Base-by-base conservation (phyloP, 2,888 invertebrate species). In the Ligdia adustata region DNA sequence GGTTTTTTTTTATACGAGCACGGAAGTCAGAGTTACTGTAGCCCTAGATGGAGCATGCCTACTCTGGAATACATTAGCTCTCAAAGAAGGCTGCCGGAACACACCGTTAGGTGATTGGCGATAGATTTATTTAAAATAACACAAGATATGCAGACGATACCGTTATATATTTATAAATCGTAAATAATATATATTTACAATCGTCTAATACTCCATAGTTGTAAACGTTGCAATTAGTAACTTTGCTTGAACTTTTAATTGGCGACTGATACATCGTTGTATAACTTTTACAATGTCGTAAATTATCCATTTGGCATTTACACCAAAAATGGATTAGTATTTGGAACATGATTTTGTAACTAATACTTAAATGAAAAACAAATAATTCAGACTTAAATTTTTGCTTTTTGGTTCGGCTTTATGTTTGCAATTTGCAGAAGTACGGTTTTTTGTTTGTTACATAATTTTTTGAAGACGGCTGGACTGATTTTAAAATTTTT, bases 251-350 rank as follows among this genome's bases (percentile, higher is more conserved):
- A 38, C 13, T 49, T 49, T 49, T 49, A 43, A 43, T 49, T 49
- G 42, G 42, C 48, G 13, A 42, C 20, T 38, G 27, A 49, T 43
- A 24, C 38, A 15, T 39, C 12, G 42, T 42, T 42, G 41, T 42
- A 48, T 42, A 46, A 32, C 15, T 43, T 49, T 38, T 43, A 48
- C n/a, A n/a, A 3, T 12, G 7, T 43, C 38, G 33, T 49, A 49
- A 49, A 49, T 42, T 43, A 38, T 12, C 34, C 33, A 47, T 47
- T 47, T 41, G 47, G 47, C 47, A 41, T 47, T 47, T 47, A 41
- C 31, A 41, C 26, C 11, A 29, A 31, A 41, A 41, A 41, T 32
- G 35, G 35, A 47, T 47, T 47, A 47, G 47, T 41, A 26, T 47
- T 37, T 26, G 5, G 13, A 37, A 35, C 47, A 32, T 41, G 26